Base-by-base conservation (phyloP, 2,797 vertebrate species). In the Phaenicophaeus curvirostris region DNA sequence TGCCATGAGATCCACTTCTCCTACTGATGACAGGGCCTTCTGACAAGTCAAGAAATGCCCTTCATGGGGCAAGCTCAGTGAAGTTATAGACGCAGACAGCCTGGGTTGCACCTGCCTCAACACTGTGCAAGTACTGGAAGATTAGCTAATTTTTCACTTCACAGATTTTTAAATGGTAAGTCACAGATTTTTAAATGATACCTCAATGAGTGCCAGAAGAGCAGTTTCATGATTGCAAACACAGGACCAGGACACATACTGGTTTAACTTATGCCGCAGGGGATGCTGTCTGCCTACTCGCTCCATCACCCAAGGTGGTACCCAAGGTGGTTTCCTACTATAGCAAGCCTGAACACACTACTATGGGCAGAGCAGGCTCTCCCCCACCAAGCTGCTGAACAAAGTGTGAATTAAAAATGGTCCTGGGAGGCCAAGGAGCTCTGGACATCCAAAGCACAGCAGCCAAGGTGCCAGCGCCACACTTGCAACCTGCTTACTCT, bases 91-190 rank as follows among this genome's bases (percentile, higher is more conserved):
- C 5, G 8, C 46, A 14, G 37, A 16, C n/a, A 66, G 51, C 11
- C 33, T 31, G 48, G 42, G 61, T 5, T 69, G 27, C 53, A 72
- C 13, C 31, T 57, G 62, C 41, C 44, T 88, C 31, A 20, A 13
- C 0, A 0, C 1, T 15, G 23, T 78, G 62, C 58, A 73, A 41
- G 35, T 11, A 31, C 58, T 1, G 3, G 7, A 27, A 31, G 57
- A 63, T 71, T 28, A 85, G 39, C 15, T 77, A 28, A 30, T 53
- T 53, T 66, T 18, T 67, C 57, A 27, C 27, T n/a, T 81, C 23
- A 79, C 35, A 13, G 21, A 59, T 50, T 87, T 90, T 87, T 30
- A 82, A 21, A 48, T 13, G 48, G n/a, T n/a, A n/a, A n/a, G n/a
- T 81, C 23, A 79, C 35, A 13, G 21, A 59, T 50, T 87, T 90